These are phyloP conservation scores for Eulemur macaco DNA, from an alignment of 2,113 vertebrate genomes.

Conservation along the genomic window DNA sequence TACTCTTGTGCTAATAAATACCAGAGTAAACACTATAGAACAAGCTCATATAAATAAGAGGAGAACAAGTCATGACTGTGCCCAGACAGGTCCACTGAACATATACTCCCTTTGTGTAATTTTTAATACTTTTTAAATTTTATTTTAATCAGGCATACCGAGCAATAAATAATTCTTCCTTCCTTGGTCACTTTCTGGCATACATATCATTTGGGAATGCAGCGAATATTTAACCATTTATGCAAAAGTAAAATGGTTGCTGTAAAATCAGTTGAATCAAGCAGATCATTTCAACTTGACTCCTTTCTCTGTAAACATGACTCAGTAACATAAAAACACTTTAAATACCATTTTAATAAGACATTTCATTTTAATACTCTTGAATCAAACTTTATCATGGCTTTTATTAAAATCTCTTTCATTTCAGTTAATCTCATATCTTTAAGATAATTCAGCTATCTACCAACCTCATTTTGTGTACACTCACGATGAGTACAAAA, in stretches of 20 bases:
- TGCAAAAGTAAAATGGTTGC: conserved; percentile 27
- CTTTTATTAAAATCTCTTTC: conserved; percentile 51
- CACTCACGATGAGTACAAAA: conserved; percentile 21
- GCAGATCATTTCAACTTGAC: conserved; percentile 28
- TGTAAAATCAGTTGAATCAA: conserved; percentile 31
- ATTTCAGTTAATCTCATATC: conserved; percentile 37
- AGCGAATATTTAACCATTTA: conserved; percentile 45
- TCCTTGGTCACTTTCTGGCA: conserved; percentile 54
- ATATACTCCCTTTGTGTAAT: conserved; percentile 11
- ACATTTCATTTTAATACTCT: conserved; percentile 31
- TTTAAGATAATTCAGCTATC: conserved; percentile 42
- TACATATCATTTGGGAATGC: conserved; percentile 15
- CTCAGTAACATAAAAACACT: neutral
- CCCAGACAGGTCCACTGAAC: conserved; percentile 52
- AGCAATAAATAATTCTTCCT: conserved; percentile 70
- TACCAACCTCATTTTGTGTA: neutral
- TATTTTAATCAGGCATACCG: conserved; percentile 41
- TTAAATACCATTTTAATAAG: neutral
- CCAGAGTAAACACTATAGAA: conserved; percentile 67
- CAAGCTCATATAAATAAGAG: conserved; percentile 70
- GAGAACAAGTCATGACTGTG: conserved; percentile 70
- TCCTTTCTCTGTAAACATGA: conserved; percentile 46
- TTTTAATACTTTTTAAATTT: conserved; percentile 66
- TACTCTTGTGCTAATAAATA: conserved; percentile 54
- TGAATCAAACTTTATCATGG: conserved; percentile 35